phyloP scores from a whole-genome alignment of 2,797 vertebrate genomes.

The Liparis tanakae region DNA sequence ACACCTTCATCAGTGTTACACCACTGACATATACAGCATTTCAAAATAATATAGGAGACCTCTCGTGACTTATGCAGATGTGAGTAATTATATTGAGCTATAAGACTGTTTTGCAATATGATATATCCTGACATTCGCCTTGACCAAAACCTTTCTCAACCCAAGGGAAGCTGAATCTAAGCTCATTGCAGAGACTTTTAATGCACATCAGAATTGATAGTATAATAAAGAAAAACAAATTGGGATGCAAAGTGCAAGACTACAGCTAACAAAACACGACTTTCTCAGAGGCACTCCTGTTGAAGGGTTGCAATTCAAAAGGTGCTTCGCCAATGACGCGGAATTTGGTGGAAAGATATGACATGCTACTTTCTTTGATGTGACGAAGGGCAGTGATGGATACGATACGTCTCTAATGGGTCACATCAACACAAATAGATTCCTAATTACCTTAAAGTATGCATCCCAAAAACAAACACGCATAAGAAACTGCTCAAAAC shows the following conservation, averaged over 20 bases:
- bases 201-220: constrained; percentile 13
- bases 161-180: constrained; percentile 2
- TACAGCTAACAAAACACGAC: constrained; percentile 33
- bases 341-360: neutral
- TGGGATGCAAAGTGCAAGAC: constrained; percentile 38
- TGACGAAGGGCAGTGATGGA: constrained; percentile 13
- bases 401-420: constrained; percentile 13
- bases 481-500: constrained; percentile 20
- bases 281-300: constrained; percentile 68
- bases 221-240: constrained; percentile 10
- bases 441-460: constrained; percentile 13
- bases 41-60: constrained; percentile 2
- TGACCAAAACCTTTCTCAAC: neutral
- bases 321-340: constrained; percentile 48
- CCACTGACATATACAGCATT: constrained; percentile 11
- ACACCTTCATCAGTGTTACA: neutral
- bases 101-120: neutral
- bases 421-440: constrained; percentile 9
- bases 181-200: constrained; percentile 23
- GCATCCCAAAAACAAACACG: neutral
- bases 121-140: constrained; percentile 3
- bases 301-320: constrained; percentile 52
- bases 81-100: neutral
- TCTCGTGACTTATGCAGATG: constrained; percentile 1
- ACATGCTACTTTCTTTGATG: constrained; percentile 43